Conservation (phyloP, 2,113 vertebrate species). For the Pachypanchax playfairii region DNA sequence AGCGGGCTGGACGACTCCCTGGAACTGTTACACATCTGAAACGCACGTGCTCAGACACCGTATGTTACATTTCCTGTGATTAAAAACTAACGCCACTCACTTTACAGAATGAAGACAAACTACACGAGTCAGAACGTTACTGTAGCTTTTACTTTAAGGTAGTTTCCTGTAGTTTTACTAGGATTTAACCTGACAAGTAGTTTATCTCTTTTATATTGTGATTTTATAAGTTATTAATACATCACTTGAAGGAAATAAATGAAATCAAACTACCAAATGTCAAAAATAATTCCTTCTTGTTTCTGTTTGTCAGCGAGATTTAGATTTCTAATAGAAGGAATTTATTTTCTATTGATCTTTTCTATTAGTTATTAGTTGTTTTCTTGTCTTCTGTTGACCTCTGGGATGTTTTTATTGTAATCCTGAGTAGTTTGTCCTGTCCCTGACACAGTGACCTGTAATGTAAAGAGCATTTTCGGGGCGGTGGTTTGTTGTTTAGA, state of each 20-base stretch:
- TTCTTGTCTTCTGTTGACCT: conserved; percentile 12
- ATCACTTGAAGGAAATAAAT: conserved; percentile 9
- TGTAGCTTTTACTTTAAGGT: conserved; percentile 11
- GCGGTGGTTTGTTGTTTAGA: background rate
- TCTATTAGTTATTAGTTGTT: conserved; percentile 1
- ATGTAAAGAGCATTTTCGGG: conserved; percentile 9
- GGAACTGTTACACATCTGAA: conserved; percentile 20
- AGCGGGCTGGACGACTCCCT: conserved; percentile 74
- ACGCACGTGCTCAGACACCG: background rate
- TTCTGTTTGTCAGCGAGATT: too few relatives aligned
- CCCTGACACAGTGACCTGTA: conserved; percentile 2
- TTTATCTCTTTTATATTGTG: conserved; percentile 31
- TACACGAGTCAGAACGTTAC: conserved; percentile 12
- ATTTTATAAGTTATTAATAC: conserved; percentile 24
- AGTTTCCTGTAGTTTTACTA: conserved; percentile 14
- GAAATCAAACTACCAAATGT: conserved; percentile 30
- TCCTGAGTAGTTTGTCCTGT: background rate
- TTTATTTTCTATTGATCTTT: background rate
- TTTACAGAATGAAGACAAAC: background rate
- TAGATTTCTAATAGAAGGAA: conserved; percentile 1
- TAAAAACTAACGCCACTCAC: conserved; percentile 10
- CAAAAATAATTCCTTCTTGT: conserved; percentile 1
- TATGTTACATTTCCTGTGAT: conserved; percentile 19
- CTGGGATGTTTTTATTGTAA: conserved; percentile 4
- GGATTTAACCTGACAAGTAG: conserved; percentile 24